These are phyloP conservation scores for Schizothorax lantsangensis DNA, from an alignment of 2,797 vertebrate species.

Conservation along the genomic window DNA sequence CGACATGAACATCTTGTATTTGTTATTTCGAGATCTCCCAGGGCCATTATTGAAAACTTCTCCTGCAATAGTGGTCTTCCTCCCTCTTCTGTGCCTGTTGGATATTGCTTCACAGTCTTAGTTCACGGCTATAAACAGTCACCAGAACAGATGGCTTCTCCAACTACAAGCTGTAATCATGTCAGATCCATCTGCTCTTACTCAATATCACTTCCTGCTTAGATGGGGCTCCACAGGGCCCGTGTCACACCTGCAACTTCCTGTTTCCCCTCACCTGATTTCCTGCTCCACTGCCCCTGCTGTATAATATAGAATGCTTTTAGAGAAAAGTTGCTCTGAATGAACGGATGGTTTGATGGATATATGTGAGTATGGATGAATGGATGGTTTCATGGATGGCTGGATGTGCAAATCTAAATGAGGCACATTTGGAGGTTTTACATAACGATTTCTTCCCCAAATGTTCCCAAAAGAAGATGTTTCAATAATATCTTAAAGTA, in stretches of 20 bases:
- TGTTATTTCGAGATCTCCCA: conserved; percentile 14
- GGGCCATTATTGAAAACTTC: conserved; percentile 32
- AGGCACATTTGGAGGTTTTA: conserved; percentile 19
- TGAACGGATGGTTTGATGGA: background rate
- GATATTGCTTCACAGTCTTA: conserved; percentile 57
- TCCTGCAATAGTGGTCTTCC: conserved; percentile 26
- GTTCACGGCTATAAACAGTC: conserved; percentile 58
- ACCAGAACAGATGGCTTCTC: conserved; percentile 65
- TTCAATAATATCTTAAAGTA: background rate
- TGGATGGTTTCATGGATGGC: conserved; percentile 18
- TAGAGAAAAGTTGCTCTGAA: background rate
- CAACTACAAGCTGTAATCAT: conserved; percentile 59
- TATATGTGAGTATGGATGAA: background rate
- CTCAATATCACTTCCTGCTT: conserved; percentile 52
- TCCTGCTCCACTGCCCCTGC: conserved; percentile 32
- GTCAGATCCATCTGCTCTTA: conserved; percentile 64
- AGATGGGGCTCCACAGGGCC: conserved; percentile 47
- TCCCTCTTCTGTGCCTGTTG: conserved; percentile 41
- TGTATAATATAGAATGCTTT: conserved; percentile 25
- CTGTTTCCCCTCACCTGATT: conserved; percentile 54
- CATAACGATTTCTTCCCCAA: background rate
- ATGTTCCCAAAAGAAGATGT: background rate
- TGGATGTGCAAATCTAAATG: background rate
- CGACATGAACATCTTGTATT: background rate
- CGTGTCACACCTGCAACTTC: conserved; percentile 60